phyloP scores from a whole-genome alignment of 2,888 invertebrate genomes.

The Ommatoiulus sabulosus region DNA sequence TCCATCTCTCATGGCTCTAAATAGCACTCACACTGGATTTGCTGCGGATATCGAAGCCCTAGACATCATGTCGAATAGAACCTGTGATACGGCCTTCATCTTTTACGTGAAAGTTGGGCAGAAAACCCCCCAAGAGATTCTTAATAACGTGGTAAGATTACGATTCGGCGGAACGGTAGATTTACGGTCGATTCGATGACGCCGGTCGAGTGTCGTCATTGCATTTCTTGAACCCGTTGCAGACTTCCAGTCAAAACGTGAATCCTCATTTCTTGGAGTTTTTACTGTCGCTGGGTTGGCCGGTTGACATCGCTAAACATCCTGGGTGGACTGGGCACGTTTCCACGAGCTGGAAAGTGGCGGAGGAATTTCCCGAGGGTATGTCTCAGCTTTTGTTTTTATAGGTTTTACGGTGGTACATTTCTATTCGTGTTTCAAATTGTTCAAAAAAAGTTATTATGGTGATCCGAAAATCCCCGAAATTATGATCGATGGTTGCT shows the following conservation, averaged over 20 bases:
- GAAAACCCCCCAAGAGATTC: constrained; percentile 80
- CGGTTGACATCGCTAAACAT: constrained; percentile 85
- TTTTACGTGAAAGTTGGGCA: constrained; percentile 94
- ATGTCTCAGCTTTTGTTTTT: not conserved
- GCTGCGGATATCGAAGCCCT: constrained; percentile 81
- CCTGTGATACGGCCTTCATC: constrained; percentile 91
- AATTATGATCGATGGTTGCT: too few species aligned
- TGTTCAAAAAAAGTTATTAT: too few species aligned
- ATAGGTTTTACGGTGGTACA: too few species aligned
- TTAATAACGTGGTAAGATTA: constrained; percentile 77
- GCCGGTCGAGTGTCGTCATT: not conserved
- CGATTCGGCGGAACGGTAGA: not conserved
- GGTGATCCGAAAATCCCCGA: too few species aligned
- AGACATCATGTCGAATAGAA: constrained; percentile 88
- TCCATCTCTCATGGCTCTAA: constrained; percentile 78
- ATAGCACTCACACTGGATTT: constrained; percentile 79
- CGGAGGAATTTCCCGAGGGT: constrained; percentile 26
- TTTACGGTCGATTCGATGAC: not conserved
- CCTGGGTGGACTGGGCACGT: constrained; percentile 96
- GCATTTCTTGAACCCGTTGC: not conserved
- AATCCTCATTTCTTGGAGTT: constrained; percentile 73
- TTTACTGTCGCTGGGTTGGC: constrained; percentile 84
- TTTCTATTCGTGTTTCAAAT: too few species aligned
- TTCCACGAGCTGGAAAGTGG: constrained; percentile 78
- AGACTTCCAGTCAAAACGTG: constrained; percentile 63